Conservation (phyloP, 2,797 vertebrate species). For the Macroramphosus scolopax region DNA sequence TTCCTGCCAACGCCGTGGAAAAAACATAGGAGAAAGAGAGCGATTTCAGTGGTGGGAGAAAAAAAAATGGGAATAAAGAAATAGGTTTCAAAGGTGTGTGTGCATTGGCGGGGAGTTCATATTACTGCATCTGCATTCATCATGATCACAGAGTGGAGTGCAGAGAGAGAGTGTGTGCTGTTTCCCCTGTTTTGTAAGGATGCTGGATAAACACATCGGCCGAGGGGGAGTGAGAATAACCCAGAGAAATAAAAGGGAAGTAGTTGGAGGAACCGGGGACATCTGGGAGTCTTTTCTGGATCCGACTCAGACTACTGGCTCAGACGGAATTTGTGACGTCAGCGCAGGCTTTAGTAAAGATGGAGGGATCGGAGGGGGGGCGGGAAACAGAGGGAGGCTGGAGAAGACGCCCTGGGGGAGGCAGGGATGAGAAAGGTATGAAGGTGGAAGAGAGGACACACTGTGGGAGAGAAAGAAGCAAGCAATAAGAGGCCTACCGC, state of each 20-base stretch:
- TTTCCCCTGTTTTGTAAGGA: slow-evolving; percentile 32
- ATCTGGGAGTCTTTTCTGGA: slow-evolving; percentile 65
- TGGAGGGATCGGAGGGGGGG: slow-evolving; percentile 63
- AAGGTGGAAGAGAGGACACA: slow-evolving; percentile 42
- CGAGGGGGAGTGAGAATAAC: slow-evolving; percentile 12
- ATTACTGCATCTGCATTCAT: slow-evolving; percentile 22
- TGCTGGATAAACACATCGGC: slow-evolving; percentile 41
- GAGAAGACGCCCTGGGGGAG: slow-evolving; percentile 65
- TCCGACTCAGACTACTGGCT: slow-evolving; percentile 65
- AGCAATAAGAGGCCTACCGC: slow-evolving; percentile 61
- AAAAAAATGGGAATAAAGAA: too few species aligned
- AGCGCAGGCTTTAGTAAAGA: slow-evolving; percentile 62
- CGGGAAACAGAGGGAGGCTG: slow-evolving; percentile 61
- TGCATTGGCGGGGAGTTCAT: not conserved
- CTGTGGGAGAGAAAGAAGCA: slow-evolving; percentile 22
- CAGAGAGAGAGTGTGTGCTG: slow-evolving; percentile 15
- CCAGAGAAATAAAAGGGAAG: slow-evolving; percentile 1
- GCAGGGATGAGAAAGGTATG: slow-evolving; percentile 65
- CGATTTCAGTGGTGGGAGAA: slow-evolving; percentile 49
- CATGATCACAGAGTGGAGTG: too few species aligned
- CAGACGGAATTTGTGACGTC: slow-evolving; percentile 66
- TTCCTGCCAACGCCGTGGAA: slow-evolving; percentile 60
- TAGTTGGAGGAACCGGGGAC: slow-evolving; percentile 39
- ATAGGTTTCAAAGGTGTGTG: slow-evolving; percentile 29
- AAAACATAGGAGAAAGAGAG: slow-evolving; percentile 37